Conservation (phyloP, 2,888 invertebrate species). For the Mycalesis mineus region DNA sequence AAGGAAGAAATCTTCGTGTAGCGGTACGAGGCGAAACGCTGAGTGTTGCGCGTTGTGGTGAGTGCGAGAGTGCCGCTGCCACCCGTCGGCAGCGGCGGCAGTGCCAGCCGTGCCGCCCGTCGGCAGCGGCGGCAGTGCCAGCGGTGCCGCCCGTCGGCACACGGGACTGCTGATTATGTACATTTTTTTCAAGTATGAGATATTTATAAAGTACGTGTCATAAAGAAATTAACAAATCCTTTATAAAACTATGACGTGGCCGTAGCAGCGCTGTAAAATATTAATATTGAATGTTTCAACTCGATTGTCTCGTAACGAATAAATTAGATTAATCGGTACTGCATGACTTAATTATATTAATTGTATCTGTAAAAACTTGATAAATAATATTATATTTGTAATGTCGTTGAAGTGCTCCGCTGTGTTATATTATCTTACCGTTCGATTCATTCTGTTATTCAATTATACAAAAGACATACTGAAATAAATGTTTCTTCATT, state of each 20-base stretch:
- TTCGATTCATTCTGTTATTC: conserved; percentile 77
- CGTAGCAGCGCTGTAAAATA: conserved; percentile 33
- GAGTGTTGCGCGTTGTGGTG: conserved; percentile 60
- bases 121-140: background rate
- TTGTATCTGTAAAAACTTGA: conserved; percentile 75
- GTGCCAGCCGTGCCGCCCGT: conserved; percentile 44
- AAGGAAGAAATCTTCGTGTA: conserved; percentile 64
- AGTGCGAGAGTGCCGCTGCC: conserved; percentile 8
- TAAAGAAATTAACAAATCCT: conserved; percentile 62
- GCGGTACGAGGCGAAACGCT: conserved; percentile 70
- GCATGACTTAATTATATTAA: conserved; percentile 44
- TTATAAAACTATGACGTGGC: conserved; percentile 59
- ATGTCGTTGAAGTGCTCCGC: conserved; percentile 74
- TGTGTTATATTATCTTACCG: conserved; percentile 72
- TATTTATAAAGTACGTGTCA: conserved; percentile 77
- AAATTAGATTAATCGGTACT: conserved; percentile 75
- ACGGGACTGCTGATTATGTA: conserved; percentile 67
- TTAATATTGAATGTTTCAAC: conserved; percentile 62
- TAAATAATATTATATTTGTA: conserved; percentile 76
- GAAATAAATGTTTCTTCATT: conserved; percentile 86
- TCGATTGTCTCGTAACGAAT: conserved; percentile 72
- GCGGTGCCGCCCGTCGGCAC: conserved; percentile 38
- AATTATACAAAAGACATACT: conserved; percentile 82
- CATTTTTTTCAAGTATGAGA: conserved; percentile 76
- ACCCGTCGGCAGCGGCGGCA: background rate